phyloP scores from a whole-genome alignment of 2,113 vertebrate genomes.

The Lasiurus borealis region DNA sequence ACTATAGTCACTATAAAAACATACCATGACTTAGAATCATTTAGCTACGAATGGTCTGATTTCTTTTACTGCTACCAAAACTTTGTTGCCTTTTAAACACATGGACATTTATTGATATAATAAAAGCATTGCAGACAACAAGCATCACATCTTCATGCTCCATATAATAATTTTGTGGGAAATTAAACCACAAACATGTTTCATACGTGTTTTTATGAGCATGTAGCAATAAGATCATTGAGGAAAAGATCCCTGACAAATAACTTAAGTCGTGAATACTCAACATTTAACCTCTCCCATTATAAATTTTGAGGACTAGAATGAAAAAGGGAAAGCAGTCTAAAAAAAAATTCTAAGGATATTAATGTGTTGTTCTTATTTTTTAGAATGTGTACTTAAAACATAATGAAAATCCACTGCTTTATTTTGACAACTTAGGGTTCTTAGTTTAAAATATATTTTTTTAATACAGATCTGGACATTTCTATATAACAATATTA shows the following conservation, averaged over 20 bases:
- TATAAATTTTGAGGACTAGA: constrained; percentile 42
- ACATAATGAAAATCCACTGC: constrained; percentile 13
- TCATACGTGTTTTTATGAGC: not conserved
- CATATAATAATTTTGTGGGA: not conserved
- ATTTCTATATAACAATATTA: constrained; percentile 30
- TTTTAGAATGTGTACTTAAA: constrained; percentile 39
- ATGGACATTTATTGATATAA: not conserved
- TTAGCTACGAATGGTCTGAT: not conserved
- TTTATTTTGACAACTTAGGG: constrained; percentile 50
- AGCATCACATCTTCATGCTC: not conserved
- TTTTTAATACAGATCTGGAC: not conserved
- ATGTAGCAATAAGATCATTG: not conserved
- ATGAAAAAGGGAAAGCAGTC: constrained; percentile 41
- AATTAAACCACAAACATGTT: constrained; percentile 13
- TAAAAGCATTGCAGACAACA: constrained; percentile 21
- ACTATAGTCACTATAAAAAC: constrained; percentile 38
- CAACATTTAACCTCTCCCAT: not conserved
- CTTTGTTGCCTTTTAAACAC: constrained; percentile 7
- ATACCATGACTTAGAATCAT: not conserved
- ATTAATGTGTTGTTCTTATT: not conserved
- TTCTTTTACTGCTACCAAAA: constrained; percentile 51
- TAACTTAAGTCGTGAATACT: not conserved
- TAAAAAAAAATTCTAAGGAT: not conserved
- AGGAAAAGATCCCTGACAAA: not conserved
- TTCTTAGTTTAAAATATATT: constrained; percentile 17